Conservation (phyloP, 1,140 invertebrate genomes). For the Drosophila repletoides region DNA sequence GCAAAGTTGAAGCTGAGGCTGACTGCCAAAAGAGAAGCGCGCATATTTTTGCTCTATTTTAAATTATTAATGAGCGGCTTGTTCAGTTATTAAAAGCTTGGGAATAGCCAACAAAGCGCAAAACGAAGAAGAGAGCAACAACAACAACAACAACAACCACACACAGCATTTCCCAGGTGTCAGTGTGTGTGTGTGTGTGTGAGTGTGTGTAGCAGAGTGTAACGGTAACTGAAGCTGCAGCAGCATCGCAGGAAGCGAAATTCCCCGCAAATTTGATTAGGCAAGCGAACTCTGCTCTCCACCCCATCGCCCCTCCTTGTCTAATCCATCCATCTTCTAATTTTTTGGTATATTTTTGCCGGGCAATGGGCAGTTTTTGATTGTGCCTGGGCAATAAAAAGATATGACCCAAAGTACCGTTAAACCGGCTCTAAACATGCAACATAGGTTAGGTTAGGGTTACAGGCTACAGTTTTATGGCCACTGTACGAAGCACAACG, state of each 20-base stretch:
- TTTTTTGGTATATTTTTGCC: no score
- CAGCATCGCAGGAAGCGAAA: constrained; percentile 30
- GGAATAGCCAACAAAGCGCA: constrained; percentile 52
- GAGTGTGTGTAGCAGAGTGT: background rate
- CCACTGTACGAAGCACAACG: no score
- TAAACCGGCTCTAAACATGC: constrained; percentile 3
- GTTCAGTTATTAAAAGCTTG: constrained; percentile 80
- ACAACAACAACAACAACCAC: constrained; percentile 8
- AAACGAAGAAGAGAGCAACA: constrained; percentile 10
- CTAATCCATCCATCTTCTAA: no score
- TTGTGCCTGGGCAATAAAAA: constrained; percentile 34
- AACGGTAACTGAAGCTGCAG: constrained; percentile 1
- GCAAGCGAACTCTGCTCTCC: constrained; percentile 11
- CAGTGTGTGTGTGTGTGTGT: background rate
- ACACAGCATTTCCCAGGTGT: constrained; percentile 20
- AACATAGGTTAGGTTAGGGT: constrained; percentile 1
- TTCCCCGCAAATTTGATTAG: constrained; percentile 68
- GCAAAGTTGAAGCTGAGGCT: background rate
- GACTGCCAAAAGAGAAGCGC: constrained; percentile 35
- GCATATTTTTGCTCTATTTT: constrained; percentile 76
- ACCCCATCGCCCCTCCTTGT: no score
- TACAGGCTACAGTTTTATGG: no score
- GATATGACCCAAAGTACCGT: constrained; percentile 34
- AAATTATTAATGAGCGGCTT: constrained; percentile 80
- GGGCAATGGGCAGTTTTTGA: constrained; percentile 34